These are phyloP conservation scores for Gisinianus flammeolus DNA, from an alignment of 2,888 invertebrate species.

Conservation along the genomic window DNA sequence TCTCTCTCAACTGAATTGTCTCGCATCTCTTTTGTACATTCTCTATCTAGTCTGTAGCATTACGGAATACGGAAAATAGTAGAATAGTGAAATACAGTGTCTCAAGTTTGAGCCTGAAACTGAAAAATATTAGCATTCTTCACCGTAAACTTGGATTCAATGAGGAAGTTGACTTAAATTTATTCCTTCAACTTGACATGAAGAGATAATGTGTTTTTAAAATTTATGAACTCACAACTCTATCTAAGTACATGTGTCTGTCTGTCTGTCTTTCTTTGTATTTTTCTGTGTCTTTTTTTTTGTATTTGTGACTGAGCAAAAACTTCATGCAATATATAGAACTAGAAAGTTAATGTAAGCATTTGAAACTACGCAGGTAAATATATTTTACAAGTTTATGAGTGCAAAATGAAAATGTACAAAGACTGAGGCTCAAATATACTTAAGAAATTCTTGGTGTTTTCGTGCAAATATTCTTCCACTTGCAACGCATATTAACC, in stretches of 20 bases:
- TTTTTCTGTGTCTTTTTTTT: background rate
- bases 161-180: conserved; percentile 18
- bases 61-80: background rate
- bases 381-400: conserved; percentile 16
- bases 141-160: background rate
- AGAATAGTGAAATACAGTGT: background rate
- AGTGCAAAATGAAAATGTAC: conserved; percentile 2
- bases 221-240: conserved; percentile 17
- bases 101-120: background rate
- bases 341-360: conserved; percentile 15
- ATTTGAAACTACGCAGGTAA: background rate
- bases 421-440: background rate
- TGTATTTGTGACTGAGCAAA: background rate
- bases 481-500: background rate
- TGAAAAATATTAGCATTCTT: conserved; percentile 26
- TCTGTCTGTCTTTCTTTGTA: background rate
- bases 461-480: background rate
- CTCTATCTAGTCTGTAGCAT: background rate
- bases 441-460: background rate
- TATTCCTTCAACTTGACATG: conserved; percentile 13
- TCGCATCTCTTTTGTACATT: conserved; percentile 5
- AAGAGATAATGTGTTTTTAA: conserved; percentile 29
- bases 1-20: background rate
- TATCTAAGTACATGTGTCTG: background rate
- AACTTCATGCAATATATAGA: background rate